Conservation (phyloP, 2,888 invertebrate genomes). For the Gisinianus flammeolus region DNA sequence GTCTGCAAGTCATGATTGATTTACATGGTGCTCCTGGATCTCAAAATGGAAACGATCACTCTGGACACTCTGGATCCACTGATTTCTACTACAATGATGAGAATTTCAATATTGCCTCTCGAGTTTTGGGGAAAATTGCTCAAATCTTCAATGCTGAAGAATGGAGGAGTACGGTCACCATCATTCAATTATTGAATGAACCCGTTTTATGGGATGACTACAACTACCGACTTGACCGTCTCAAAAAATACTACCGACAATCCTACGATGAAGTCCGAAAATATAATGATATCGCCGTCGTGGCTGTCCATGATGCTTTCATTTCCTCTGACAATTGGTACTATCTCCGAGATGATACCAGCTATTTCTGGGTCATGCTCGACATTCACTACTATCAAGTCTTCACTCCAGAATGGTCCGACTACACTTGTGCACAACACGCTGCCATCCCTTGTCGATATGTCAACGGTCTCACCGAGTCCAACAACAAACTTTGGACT, state of each 20-base stretch:
- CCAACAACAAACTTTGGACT: slow-evolving; percentile 52
- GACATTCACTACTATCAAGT: slow-evolving; percentile 46
- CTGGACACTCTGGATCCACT: slow-evolving; percentile 52
- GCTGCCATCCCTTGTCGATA: slow-evolving; percentile 42
- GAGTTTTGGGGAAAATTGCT: slow-evolving; percentile 52
- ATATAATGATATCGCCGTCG: slow-evolving; percentile 52
- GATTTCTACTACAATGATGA: slow-evolving; percentile 52
- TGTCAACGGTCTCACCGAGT: slow-evolving; percentile 9
- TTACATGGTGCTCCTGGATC: slow-evolving; percentile 58
- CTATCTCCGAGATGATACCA: slow-evolving; percentile 54
- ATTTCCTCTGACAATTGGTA: slow-evolving; percentile 55
- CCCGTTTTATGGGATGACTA: slow-evolving; percentile 56
- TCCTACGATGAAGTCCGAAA: slow-evolving; percentile 52
- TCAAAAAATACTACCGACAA: slow-evolving; percentile 52
- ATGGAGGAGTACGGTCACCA: slow-evolving; percentile 53
- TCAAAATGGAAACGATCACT: slow-evolving; percentile 58
- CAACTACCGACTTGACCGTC: slow-evolving; percentile 48
- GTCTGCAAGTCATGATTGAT: slow-evolving; percentile 57
- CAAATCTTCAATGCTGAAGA: slow-evolving; percentile 47
- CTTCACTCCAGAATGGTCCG: slow-evolving; percentile 43
- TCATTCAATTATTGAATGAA: slow-evolving; percentile 57
- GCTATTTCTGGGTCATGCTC: slow-evolving; percentile 50
- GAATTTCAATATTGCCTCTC: slow-evolving; percentile 49
- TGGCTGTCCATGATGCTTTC: slow-evolving; percentile 58
- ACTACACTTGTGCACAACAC: slow-evolving; percentile 48